Conservation (phyloP, 2,888 invertebrate species). For the Vanessa cardui region DNA sequence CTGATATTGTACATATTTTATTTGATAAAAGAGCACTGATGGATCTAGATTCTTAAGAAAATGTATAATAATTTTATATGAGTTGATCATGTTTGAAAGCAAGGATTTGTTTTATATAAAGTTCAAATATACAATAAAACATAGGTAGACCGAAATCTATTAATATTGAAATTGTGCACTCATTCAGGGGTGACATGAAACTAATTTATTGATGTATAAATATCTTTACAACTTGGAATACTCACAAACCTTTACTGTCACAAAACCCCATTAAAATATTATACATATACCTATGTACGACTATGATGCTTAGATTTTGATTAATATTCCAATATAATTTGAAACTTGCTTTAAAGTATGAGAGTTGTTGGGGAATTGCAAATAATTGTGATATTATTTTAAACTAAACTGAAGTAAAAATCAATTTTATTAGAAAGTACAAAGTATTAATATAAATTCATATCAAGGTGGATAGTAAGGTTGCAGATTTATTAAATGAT, state of each 20-base stretch:
- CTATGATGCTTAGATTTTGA: not conserved
- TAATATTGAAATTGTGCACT: too few relatives aligned
- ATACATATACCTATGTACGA: not conserved
- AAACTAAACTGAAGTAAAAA: slow-evolving; percentile 21
- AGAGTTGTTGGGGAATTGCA: slow-evolving; percentile 10
- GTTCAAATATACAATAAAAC: too few relatives aligned
- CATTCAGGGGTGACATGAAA: too few relatives aligned
- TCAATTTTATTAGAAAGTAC: slow-evolving; percentile 37
- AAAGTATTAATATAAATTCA: slow-evolving; percentile 37
- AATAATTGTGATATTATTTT: slow-evolving; percentile 40
- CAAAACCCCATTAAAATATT: not conserved
- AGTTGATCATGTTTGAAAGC: too few relatives aligned
- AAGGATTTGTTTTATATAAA: too few relatives aligned
- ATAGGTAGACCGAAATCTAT: too few relatives aligned
- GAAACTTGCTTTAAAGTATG: not conserved
- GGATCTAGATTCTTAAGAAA: too few relatives aligned
- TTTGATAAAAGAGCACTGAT: not conserved
- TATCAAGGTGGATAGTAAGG: slow-evolving; percentile 19
- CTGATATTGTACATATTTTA: slow-evolving; percentile 1
- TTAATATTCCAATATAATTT: not conserved
- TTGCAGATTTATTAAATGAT: slow-evolving; percentile 22
- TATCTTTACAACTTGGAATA: not conserved
- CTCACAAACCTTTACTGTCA: not conserved
- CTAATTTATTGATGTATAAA: too few relatives aligned
- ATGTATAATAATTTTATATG: too few relatives aligned